Evolutionary conservation across 2,888 invertebrate species (phyloP).

Genomic region (Stratiomys singularior): DNA sequence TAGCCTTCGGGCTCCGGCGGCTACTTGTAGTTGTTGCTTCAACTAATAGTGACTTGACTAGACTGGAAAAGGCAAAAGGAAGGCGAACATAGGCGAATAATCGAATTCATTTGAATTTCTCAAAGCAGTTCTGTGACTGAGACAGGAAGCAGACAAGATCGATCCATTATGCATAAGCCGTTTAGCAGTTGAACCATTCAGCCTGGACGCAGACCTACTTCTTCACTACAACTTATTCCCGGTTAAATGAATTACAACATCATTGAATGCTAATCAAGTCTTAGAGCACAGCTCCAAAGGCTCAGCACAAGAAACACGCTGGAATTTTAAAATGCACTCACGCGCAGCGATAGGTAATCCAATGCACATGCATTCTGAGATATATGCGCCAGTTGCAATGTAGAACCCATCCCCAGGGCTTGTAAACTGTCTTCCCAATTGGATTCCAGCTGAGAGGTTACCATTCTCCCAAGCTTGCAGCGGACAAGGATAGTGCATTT

Average conservation of each 20-base stretch:
- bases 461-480: neutral
- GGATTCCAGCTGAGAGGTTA: neutral
- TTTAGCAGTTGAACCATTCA: too few relatives aligned
- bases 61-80: conserved; percentile 12
- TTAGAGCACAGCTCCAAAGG: conserved; percentile 16
- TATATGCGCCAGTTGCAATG: conserved; percentile 12
- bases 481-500: too few relatives aligned
- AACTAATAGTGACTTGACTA: conserved; percentile 21
- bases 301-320: conserved; percentile 46
- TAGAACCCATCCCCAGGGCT: neutral
- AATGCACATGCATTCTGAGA: conserved; percentile 6
- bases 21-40: conserved; percentile 3
- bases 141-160: conserved; percentile 53
- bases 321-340: conserved; percentile 50
- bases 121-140: conserved; percentile 39
- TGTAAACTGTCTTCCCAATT: neutral
- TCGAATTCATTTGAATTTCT: conserved; percentile 50
- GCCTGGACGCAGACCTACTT: conserved; percentile 48
- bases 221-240: conserved; percentile 51
- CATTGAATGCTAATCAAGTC: conserved; percentile 53
- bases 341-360: conserved; percentile 15
- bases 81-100: conserved; percentile 36
- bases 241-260: conserved; percentile 52
- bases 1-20: conserved; percentile 6
- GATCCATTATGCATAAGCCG: conserved; percentile 52